Base-by-base conservation (phyloP, 2,113 vertebrate species). In the Grallaria varia region DNA sequence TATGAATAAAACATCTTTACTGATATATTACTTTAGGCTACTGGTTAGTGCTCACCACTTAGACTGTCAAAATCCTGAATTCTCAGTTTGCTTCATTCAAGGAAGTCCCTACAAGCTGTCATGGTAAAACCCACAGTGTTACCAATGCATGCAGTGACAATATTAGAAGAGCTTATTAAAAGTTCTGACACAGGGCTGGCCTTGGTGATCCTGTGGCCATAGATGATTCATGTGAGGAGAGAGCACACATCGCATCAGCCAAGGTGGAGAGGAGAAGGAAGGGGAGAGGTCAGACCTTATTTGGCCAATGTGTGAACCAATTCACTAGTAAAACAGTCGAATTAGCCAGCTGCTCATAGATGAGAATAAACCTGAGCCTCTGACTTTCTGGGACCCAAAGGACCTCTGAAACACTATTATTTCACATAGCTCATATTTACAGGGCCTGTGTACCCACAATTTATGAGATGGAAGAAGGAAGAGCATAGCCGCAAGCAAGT, bases 121-220 rank as follows among this genome's bases (percentile, higher is more conserved):
- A 28, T n/a, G 19, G 33, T 19, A 95, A 89, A 89, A 45, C 6
- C 6, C 35, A 33, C 5, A 8, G 7, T 24, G 33, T 21, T 74
- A 18, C 21, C 33, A 56, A 28, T 7, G 13, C 12, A 63, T 87
- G 31, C 15, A 42, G 16, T n/a, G 30, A 39, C 45, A 42, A 2
- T 42, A 71, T 24, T n/a, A 16, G 42, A 74, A 66, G 14, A 50
- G 10, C 3, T 74, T 30, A 15, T 40, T n/a, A 9, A 7, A 33
- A 67, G 24, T 4, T 13, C 44, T 50, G 30, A 75, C 44, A 24
- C 13, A 74, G 45, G 25, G 19, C 47, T 56, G 47, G 30, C 37
- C 52, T 40, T 0, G 0, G 13, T 71, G 47, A 16, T 60, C 27
- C 45, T 81, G n/a, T 2, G 7, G 33, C 14, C 60, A 44, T 13